phyloP scores from a whole-genome alignment of 2,113 vertebrate species.

The Rhinolophus ferrumequinum region DNA sequence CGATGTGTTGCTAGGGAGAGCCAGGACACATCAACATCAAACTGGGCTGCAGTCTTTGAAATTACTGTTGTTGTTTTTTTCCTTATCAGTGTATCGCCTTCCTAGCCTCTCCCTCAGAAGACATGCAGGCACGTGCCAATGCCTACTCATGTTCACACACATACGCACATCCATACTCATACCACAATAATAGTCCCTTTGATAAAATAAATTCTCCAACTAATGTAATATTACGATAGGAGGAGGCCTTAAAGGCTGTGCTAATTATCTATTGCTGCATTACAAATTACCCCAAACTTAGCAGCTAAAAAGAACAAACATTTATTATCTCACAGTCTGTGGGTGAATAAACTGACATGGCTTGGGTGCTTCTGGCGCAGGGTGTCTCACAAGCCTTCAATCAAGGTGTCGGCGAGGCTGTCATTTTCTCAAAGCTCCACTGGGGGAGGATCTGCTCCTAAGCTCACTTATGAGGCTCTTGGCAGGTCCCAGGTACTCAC shows the following conservation, averaged over 20 bases:
- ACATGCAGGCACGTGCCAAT: background rate
- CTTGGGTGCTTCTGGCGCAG: background rate
- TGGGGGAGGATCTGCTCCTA: background rate
- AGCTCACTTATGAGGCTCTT: background rate
- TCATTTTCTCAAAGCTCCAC: background rate
- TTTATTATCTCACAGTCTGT: background rate
- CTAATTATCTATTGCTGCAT: background rate
- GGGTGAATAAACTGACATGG: background rate
- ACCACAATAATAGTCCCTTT: background rate
- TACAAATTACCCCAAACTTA: background rate
- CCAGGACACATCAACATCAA: background rate
- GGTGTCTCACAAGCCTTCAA: background rate
- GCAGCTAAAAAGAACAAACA: background rate
- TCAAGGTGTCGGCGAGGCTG: background rate
- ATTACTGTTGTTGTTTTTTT: background rate
- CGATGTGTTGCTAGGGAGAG: background rate
- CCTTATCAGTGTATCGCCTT: background rate
- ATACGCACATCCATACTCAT: background rate
- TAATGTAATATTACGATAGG: background rate
- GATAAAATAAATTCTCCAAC: background rate
- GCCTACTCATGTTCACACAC: background rate
- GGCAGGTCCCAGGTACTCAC: background rate
- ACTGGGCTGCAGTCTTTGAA: background rate
- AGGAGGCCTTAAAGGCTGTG: background rate
- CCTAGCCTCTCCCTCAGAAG: background rate